Evolutionary conservation across 2,113 vertebrate genomes (phyloP).

Genomic region (Brachirus orientalis): DNA sequence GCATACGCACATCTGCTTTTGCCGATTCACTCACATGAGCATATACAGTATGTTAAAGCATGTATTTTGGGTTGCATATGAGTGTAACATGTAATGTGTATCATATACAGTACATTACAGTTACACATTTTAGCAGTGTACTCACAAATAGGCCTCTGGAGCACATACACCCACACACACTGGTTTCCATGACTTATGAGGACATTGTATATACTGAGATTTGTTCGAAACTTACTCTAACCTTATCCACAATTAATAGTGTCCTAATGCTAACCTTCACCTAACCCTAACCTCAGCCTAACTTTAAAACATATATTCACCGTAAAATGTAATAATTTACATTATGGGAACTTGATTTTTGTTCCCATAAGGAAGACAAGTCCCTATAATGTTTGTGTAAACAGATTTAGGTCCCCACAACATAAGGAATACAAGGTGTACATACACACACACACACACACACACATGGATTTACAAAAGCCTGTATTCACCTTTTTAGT

Average conservation of each 20-base stretch:
- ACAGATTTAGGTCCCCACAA: neutral
- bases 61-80: neutral
- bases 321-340: too few relatives aligned
- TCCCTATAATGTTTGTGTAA: too few relatives aligned
- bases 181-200: too few relatives aligned
- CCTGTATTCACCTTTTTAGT: constrained; percentile 33
- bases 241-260: too few relatives aligned
- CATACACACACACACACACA: neutral
- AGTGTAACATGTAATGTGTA: neutral
- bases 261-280: too few relatives aligned
- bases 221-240: too few relatives aligned
- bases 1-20: constrained; percentile 9
- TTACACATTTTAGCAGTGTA: neutral
- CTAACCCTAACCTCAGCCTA: too few relatives aligned
- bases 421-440: neutral
- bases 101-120: neutral
- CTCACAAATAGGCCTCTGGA: too few relatives aligned
- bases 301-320: too few relatives aligned
- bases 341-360: too few relatives aligned
- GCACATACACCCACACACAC: neutral
- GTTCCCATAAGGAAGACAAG: too few relatives aligned
- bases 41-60: neutral
- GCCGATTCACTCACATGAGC: constrained; percentile 5
- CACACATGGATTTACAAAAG: constrained; percentile 2
- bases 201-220: too few relatives aligned